A percentile compares a stretch with the other conserved stretches of the same genome.
Conservation (phyloP, 2,797 vertebrate species). For the Danio choprae region DNA sequence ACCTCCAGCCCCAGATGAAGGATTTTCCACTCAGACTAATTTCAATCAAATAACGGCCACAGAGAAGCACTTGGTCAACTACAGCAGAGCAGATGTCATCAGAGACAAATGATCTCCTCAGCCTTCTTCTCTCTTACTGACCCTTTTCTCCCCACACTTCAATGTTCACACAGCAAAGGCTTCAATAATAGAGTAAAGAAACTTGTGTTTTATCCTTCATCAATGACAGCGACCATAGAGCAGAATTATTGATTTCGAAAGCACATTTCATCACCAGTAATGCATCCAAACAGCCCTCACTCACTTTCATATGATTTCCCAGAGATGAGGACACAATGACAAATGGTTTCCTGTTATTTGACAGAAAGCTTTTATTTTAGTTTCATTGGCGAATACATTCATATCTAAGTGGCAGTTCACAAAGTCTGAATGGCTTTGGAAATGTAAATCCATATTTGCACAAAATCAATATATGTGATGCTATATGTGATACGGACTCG, state of each 20-base stretch:
- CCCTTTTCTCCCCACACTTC: not conserved
- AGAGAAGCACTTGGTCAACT: not conserved
- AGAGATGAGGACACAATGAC: not conserved
- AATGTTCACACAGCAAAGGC: not conserved
- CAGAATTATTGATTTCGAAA: conserved; percentile 9
- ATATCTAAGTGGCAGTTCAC: not conserved
- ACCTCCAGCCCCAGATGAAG: not conserved
- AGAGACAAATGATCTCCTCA: conserved; percentile 5
- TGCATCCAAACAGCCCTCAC: conserved; percentile 4
- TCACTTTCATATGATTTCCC: conserved; percentile 3
- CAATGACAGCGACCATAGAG: not conserved
- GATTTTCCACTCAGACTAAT: not conserved
- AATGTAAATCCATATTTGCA: not conserved
- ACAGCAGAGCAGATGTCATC: conserved; percentile 11
- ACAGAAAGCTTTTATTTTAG: not conserved
- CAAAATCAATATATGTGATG: not conserved
- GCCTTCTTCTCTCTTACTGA: not conserved
- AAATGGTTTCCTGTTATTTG: not conserved
- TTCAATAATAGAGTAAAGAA: conserved; percentile 2
- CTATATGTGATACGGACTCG: too few relatives aligned
- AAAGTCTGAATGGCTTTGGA: not conserved
- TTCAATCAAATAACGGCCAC: not conserved
- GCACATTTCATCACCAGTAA: conserved; percentile 1
- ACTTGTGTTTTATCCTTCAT: conserved; percentile 10
- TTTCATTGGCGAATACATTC: not conserved